phyloP scores from a whole-genome alignment of 2,113 vertebrate genomes.

The Microtus montanus region DNA sequence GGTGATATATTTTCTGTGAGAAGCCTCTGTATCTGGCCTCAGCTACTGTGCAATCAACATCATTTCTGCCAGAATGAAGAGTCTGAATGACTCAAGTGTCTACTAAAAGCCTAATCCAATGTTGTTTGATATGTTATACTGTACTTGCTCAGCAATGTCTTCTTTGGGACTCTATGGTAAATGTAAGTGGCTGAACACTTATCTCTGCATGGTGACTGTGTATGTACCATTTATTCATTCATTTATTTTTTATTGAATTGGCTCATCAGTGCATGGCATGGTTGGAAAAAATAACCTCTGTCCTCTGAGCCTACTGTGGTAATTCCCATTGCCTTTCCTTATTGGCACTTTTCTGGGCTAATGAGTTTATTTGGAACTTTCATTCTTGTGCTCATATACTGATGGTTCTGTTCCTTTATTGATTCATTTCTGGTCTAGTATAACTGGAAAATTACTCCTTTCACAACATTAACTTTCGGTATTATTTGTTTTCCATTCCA shows the following conservation, averaged over 20 bases:
- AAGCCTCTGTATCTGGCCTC: conserved; percentile 5
- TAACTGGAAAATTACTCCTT: conserved; percentile 76
- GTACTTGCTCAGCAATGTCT: conserved; percentile 48
- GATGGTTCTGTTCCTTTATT: conserved; percentile 62
- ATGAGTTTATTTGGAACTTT: conserved; percentile 72
- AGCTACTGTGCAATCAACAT: background rate
- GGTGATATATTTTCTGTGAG: conserved; percentile 14
- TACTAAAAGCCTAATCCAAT: background rate
- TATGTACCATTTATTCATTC: background rate
- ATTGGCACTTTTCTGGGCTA: conserved; percentile 60
- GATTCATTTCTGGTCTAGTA: conserved; percentile 73
- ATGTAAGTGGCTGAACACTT: conserved; percentile 8
- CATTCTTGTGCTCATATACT: conserved; percentile 28
- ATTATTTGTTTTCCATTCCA: conserved; percentile 76
- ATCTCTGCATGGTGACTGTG: background rate
- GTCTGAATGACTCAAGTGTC: background rate
- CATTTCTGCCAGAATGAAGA: background rate
- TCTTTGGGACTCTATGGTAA: conserved; percentile 36
- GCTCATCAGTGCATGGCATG: background rate
- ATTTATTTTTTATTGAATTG: background rate
- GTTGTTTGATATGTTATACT: conserved; percentile 42
- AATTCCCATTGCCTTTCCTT: conserved; percentile 1
- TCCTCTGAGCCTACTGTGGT: background rate
- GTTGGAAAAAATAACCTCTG: background rate
- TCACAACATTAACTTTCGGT: conserved; percentile 66